Conservation (phyloP, 1,140 invertebrate genomes). For the Megalopta genalis region DNA sequence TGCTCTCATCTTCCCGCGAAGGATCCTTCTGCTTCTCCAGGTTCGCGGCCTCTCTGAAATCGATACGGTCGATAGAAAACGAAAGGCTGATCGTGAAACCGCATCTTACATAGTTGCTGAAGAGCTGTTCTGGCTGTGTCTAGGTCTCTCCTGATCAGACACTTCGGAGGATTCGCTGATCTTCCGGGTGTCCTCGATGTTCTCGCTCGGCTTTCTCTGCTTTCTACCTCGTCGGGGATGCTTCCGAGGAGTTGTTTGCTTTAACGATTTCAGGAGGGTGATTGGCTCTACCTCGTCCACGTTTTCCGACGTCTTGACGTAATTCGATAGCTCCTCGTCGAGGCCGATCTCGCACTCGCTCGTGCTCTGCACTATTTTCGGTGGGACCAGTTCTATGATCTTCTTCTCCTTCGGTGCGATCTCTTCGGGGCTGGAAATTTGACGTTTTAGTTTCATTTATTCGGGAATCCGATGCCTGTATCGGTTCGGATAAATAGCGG, state of each 20-base stretch:
- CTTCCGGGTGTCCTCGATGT: background rate
- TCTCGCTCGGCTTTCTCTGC: conserved; percentile 10
- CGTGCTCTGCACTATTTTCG: conserved; percentile 29
- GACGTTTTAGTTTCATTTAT: too few relatives aligned
- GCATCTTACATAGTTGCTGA: too few relatives aligned
- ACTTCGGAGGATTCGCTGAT: background rate
- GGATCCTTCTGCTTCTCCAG: background rate
- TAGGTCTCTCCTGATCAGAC: conserved; percentile 8
- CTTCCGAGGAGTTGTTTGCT: background rate
- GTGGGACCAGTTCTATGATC: conserved; percentile 32
- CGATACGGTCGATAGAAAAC: too few relatives aligned
- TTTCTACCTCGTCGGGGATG: background rate
- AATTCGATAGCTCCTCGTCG: conserved; percentile 48
- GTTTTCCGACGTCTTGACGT: conserved; percentile 39
- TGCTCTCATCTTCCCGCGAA: background rate
- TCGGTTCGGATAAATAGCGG: too few relatives aligned
- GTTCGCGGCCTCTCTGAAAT: background rate
- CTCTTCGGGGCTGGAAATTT: background rate
- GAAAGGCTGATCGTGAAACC: background rate
- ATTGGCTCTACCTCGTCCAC: conserved; percentile 18
- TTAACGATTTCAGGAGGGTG: conserved; percentile 21
- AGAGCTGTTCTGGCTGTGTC: background rate
- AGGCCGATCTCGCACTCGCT: conserved; percentile 45
- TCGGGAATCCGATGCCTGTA: too few relatives aligned
- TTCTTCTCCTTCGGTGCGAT: background rate